Evolutionary conservation across 2,797 vertebrate species (phyloP).

Genomic region (Galagoides demidoff): DNA sequence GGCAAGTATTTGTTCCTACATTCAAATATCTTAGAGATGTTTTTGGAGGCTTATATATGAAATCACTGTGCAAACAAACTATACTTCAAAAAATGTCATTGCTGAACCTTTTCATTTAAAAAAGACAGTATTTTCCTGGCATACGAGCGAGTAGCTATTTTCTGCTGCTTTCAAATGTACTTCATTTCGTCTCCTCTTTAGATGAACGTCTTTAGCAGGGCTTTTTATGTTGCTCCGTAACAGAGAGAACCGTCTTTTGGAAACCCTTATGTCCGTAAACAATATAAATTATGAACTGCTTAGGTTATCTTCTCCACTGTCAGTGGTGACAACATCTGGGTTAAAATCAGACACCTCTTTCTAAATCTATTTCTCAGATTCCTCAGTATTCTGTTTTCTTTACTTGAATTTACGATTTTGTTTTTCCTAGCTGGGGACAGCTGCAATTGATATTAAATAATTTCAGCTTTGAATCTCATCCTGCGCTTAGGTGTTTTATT

Average conservation of each 20-base stretch:
- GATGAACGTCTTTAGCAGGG: neutral
- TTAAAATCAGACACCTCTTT: neutral
- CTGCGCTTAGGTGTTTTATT: neutral
- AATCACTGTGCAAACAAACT: slow-evolving; percentile 51
- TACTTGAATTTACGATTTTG: neutral
- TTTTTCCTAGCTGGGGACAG: neutral
- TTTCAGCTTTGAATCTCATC: neutral
- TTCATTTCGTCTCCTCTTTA: slow-evolving; percentile 26
- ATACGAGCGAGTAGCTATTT: neutral
- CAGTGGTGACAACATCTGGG: slow-evolving; percentile 64
- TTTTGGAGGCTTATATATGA: neutral
- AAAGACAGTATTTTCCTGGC: slow-evolving; percentile 12
- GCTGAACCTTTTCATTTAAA: slow-evolving; percentile 21
- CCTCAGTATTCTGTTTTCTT: neutral
- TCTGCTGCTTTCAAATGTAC: neutral
- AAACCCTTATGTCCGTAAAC: neutral
- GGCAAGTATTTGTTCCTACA: neutral
- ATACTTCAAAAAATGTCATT: slow-evolving; percentile 1
- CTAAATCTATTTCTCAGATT: neutral
- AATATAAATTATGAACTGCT: slow-evolving; percentile 74
- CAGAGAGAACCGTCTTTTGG: neutral
- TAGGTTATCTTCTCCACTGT: slow-evolving; percentile 73
- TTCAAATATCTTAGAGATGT: neutral
- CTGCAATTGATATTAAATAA: neutral
- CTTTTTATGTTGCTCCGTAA: neutral